These are phyloP conservation scores for Probosciger aterrimus DNA, from an alignment of 2,113 vertebrate species.

Conservation along the genomic window DNA sequence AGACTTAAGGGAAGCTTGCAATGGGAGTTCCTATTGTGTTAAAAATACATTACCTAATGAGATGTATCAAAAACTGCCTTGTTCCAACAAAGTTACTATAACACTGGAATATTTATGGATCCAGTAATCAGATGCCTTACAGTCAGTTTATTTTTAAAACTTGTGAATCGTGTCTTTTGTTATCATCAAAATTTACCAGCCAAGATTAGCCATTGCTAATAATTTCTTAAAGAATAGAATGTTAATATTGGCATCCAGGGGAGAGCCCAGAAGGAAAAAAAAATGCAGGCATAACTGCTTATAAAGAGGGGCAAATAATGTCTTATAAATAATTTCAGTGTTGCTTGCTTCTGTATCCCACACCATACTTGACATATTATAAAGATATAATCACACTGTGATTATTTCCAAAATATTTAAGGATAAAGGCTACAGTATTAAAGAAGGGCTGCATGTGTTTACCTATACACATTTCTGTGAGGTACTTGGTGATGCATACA, in stretches of 20 bases:
- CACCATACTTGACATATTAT: neutral
- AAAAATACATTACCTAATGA: neutral
- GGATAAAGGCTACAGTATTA: neutral
- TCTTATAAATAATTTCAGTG: neutral
- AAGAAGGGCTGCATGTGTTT: neutral
- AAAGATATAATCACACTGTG: neutral
- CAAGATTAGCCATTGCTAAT: neutral
- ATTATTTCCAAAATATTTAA: neutral
- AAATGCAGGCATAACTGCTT: neutral
- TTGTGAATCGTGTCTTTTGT: neutral
- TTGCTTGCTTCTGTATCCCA: neutral
- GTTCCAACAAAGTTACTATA: neutral
- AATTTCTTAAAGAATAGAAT: neutral
- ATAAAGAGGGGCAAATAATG: neutral
- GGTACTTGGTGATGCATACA: accelerated
- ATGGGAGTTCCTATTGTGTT: neutral
- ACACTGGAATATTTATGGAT: neutral
- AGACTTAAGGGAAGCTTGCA: neutral
- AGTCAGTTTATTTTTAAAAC: slow-evolving; percentile 19
- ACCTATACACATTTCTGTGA: neutral
- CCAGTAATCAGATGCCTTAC: neutral
- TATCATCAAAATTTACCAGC: neutral
- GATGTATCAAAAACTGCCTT: neutral
- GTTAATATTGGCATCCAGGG: neutral
- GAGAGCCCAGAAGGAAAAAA: neutral